phyloP scores from a whole-genome alignment of 2,797 vertebrate species.

The Enoplosus armatus region DNA sequence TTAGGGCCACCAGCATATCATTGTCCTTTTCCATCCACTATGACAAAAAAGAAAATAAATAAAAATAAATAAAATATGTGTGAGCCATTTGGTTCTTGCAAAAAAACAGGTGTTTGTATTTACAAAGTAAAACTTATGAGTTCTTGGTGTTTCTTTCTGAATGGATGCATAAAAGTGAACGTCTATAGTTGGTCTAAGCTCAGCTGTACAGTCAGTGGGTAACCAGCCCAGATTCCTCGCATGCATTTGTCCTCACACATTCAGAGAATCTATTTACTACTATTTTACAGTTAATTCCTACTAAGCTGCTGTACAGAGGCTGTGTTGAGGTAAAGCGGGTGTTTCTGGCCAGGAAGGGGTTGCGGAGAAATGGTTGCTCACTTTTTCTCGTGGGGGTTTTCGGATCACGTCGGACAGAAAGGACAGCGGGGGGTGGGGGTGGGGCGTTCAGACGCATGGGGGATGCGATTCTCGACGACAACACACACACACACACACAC shows the following conservation, averaged over 20 bases:
- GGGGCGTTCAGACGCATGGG: conserved; percentile 54
- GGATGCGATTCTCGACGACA: conserved; percentile 54
- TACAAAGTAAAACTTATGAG: conserved; percentile 74
- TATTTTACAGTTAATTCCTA: conserved; percentile 78
- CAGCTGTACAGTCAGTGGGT: conserved; percentile 78
- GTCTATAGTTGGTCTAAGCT: conserved; percentile 64
- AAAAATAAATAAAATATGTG: conserved; percentile 37
- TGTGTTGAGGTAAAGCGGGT: conserved; percentile 78
- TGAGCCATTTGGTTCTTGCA: conserved; percentile 44
- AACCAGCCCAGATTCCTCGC: conserved; percentile 79
- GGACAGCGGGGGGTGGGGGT: conserved; percentile 38
- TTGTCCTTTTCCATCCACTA: conserved; percentile 30
- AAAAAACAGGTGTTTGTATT: conserved; percentile 62
- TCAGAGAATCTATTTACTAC: conserved; percentile 75
- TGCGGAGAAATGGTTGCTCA: conserved; percentile 23
- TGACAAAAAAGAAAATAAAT: conserved; percentile 33
- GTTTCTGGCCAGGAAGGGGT: conserved; percentile 55
- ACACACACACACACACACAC: conserved; percentile 69
- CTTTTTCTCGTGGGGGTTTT: conserved; percentile 22
- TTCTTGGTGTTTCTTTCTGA: conserved; percentile 61
- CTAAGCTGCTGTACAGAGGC: conserved; percentile 78
- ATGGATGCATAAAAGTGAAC: conserved; percentile 78
- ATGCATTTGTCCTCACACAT: conserved; percentile 75
- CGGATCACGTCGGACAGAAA: conserved; percentile 25
- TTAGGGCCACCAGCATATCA: conserved; percentile 28